These are phyloP conservation scores for Carcinoscorpius rotundicauda DNA, from an alignment of 1,140 invertebrate species.

Conservation along the genomic window DNA sequence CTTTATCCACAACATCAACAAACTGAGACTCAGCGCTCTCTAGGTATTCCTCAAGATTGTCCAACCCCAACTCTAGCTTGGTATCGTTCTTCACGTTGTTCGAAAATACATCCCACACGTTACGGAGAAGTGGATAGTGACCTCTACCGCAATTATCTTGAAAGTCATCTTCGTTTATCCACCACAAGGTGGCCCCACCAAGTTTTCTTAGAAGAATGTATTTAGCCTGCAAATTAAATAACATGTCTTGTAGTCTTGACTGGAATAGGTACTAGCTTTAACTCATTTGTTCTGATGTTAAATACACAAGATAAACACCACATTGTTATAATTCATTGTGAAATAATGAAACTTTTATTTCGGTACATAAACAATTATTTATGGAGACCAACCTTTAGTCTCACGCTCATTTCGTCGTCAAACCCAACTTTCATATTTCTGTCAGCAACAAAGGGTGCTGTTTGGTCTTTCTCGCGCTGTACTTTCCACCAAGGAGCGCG, in stretches of 20 bases:
- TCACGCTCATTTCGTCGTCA: slow-evolving; percentile 21
- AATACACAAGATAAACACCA: too few species aligned
- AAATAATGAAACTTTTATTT: too few species aligned
- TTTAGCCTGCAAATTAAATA: too few species aligned
- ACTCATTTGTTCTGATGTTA: too few species aligned
- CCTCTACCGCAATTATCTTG: slow-evolving; percentile 26
- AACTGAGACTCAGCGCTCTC: slow-evolving; percentile 12
- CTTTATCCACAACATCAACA: slow-evolving; percentile 39
- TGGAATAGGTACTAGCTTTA: too few species aligned
- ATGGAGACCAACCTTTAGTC: slow-evolving; percentile 11
- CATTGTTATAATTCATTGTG: too few species aligned
- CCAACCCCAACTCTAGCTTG: neutral
- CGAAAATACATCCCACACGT: slow-evolving; percentile 5
- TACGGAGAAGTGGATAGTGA: slow-evolving; percentile 18
- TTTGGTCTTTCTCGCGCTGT: slow-evolving; percentile 14
- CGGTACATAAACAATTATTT: neutral
- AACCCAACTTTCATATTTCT: slow-evolving; percentile 19
- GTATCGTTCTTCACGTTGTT: too few species aligned
- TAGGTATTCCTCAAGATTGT: slow-evolving; percentile 7
- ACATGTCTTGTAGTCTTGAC: neutral
- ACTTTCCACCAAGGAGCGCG: slow-evolving; percentile 12
- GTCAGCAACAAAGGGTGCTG: slow-evolving; percentile 14
- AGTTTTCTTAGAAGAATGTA: slow-evolving; percentile 19
- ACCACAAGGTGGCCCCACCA: slow-evolving; percentile 38
- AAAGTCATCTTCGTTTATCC: slow-evolving; percentile 33